These are phyloP conservation scores for Eunapius fragilis DNA, from an alignment of 37 sponge, comb jelly and placozoan genomes.

Conservation along the genomic window DNA sequence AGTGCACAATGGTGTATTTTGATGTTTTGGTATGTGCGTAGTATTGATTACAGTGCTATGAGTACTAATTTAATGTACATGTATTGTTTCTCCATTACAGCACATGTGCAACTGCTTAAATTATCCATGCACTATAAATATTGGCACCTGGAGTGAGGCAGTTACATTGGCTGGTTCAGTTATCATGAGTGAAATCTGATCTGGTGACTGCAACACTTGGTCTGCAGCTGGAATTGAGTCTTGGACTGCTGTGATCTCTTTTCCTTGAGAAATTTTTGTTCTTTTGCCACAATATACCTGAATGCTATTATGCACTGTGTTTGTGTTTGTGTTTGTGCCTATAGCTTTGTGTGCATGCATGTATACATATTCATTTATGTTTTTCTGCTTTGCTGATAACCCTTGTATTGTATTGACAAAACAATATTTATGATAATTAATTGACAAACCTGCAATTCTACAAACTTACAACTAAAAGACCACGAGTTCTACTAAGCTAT, in stretches of 20 bases:
- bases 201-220: not conserved
- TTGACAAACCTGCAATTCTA: not conserved
- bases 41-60: not conserved
- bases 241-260: not conserved
- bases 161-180: not conserved
- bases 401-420: not conserved
- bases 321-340: not conserved
- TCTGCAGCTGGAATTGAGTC: not conserved
- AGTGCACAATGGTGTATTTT: not conserved
- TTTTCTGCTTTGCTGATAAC: not conserved
- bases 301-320: not conserved
- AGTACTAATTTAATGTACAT: not conserved
- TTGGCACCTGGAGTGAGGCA: not conserved
- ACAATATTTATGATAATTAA: not conserved
- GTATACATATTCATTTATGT: not conserved
- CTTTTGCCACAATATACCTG: not conserved
- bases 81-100: not conserved
- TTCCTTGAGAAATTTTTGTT: not conserved
- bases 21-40: not conserved
- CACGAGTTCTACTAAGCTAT: not conserved
- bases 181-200: not conserved
- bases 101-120: not conserved
- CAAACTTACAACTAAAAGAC: not conserved
- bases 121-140: not conserved
- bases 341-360: not conserved